Evolutionary conservation across 2,888 invertebrate species (phyloP), one percentile per base, ranked within the genome.

Genomic region (Mongoloraphidia duomilia): DNA sequence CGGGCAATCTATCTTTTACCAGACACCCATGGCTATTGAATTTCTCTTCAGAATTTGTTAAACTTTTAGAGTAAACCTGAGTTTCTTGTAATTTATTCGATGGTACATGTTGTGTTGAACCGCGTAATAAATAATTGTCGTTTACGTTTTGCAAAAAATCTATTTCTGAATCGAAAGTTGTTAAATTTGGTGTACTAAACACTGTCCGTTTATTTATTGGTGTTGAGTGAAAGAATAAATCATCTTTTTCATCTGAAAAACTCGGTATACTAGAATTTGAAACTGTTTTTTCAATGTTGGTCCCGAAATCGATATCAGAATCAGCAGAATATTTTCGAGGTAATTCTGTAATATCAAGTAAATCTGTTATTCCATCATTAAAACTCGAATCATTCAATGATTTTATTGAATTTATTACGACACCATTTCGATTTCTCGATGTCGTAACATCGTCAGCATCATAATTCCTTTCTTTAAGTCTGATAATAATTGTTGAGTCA

Each of bases 141-240:
- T 44, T 35, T 34, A 71, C 10, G 8, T 34, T 41, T 17, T 52
- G 45, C n/a, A 47, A 44, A n/a, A 52, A 42, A 26, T 45, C 41
- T 40, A 47, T 48, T 34, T 53, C 51, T 33, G 49, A 45, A 43
- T 43, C 51, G 52, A 55, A 74, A 59, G 58, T 72, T 60, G 67
- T 66, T 41, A 83, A 62, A 61, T 82, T 81, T 0, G 82, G 82
- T 8, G 82, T 82, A 56, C 74, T 74, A 13, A 68, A 66, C 1
- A 71, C 70, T 50, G 55, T 59, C 40, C 58, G 55, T 43, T 52
- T 53, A 50, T 55, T 51, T 55, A 59, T 60, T 17, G 60, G 60
- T 26, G 59, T 63, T 33, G 59, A 59, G 51, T 59, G 54, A 52
- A 59, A 61, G 46, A 60, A 55, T 46, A 58, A 54, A 47, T 61